Base-by-base conservation (phyloP, 2,888 invertebrate species). In the Mystacides longicornis region DNA sequence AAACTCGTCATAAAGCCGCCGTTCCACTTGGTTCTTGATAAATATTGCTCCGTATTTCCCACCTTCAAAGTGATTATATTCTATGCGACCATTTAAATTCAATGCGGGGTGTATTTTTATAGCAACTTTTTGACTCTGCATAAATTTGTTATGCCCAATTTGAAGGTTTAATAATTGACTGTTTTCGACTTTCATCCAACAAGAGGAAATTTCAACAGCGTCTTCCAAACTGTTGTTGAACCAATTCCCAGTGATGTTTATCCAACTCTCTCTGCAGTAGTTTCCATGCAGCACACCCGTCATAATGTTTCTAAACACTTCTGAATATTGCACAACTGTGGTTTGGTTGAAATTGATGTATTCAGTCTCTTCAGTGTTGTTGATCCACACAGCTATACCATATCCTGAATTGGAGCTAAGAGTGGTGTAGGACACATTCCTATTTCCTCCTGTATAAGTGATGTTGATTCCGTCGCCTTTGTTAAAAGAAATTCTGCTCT, bases 381-480 rank as follows among this genome's bases (percentile, higher is more conserved):
- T 96, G 54, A 93, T 72, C 91, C 95, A 95, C 7, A 94, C 81
- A 0, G 94, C 87, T 20, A 94, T 70, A 2, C 96, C 96, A 65
- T 90, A 88, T 7, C 95, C 93, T 61, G 81, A 80, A 71, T 99
- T 99, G 1, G 90, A 88, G 51, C 87, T 88, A 21, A 99, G 74
- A 22, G 84, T 86, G 46, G 92, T 89, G 63, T 85, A 80, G 11
- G 97, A 96, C 58, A 99, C 81, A 66, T 98, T 95, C 60, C 93
- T 81, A 64, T 88, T 89, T 1, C 99, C 99, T 0, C 99, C 98
- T 2, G 91, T 89, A 58, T 93, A 93, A 0, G 96, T 95, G 11
- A 99, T 86, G 69, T 99, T 99, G 9, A 99, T 80, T 0, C 98
- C 99, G 66, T 94, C 94, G 1, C 94, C 95, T 66, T 86, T 82